Evolutionary conservation across 2,113 vertebrate species (phyloP), one percentile per base, ranked within the genome.

Genomic region (Reinhardtius hippoglossoides): DNA sequence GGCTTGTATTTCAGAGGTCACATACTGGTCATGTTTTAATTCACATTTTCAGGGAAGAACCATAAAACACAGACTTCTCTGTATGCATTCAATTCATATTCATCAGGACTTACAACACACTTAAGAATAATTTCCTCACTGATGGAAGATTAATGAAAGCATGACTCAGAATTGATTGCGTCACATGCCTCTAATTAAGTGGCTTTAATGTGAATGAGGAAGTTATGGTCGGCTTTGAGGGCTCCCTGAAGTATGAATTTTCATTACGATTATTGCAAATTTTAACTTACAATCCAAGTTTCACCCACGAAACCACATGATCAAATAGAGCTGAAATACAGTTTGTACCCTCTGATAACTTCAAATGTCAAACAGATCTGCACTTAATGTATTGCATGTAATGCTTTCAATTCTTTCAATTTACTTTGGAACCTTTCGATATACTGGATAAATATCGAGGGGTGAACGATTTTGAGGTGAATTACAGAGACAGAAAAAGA

Each of bases 1-100:
- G 63, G 67, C 35, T 42, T 70, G 20, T 57, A 67, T 82, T 62
- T 66, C 59, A 21, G 26, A 46, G 67, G 76, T 81, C 83, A 78
- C 8, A 35, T 23, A 26, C 27, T 14, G 76, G 83, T 80, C 69
- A 21, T 67, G 46, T 69, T 88, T 73, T 67, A 61, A 76, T 81
- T 76, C 15, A 31, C 81, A 70, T 21, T 60, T 59, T 40, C 4
- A 57, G 9, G 60, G 27, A 56, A 65, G 66, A 74, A 23, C 14
- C 46, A 10, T 9, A 54, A 54, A 21, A 54, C 20, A 54, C 71
- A 61, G 2, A 44, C 12, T n/a, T 20, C 72, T 1, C 31, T 31
- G 71, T 74, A 67, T 54, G 13, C 54, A 87, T 91, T 89, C 86
- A 84, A 76, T 82, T 81, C 74, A 58, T 37, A 74, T 86, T 86